These are phyloP conservation scores for Cepaea nemoralis DNA, from an alignment of 1,140 invertebrate genomes.

Conservation along the genomic window DNA sequence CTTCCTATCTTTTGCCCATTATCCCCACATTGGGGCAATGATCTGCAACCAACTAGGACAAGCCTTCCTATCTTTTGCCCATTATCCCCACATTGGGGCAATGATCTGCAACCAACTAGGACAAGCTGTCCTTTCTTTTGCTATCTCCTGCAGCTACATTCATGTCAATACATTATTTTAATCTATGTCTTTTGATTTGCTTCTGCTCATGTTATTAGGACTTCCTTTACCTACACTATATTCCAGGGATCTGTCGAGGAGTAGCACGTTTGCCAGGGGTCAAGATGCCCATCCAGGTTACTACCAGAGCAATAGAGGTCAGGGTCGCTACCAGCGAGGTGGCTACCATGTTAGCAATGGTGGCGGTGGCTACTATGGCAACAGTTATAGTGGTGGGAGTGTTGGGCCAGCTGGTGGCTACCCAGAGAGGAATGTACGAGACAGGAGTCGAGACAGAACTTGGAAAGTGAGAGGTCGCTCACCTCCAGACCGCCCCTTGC, in stretches of 20 bases:
- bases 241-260: slow-evolving; percentile 46
- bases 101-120: too few species aligned
- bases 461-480: not conserved
- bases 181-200: too few species aligned
- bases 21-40: too few species aligned
- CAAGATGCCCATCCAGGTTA: slow-evolving; percentile 22
- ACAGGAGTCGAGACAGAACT: slow-evolving; percentile 23
- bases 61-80: too few species aligned
- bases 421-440: slow-evolving; percentile 17
- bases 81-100: too few species aligned
- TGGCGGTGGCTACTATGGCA: not conserved
- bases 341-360: not conserved
- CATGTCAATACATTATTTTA: too few species aligned
- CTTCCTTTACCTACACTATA: too few species aligned
- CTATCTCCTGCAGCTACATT: too few species aligned
- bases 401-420: slow-evolving; percentile 1
- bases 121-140: too few species aligned
- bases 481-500: slow-evolving; percentile 32
- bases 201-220: too few species aligned
- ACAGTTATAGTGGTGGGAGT: slow-evolving; percentile 20
- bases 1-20: too few species aligned
- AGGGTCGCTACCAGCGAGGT: slow-evolving; percentile 13
- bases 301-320: not conserved
- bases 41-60: too few species aligned
- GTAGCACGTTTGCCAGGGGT: slow-evolving; percentile 37